Evolutionary conservation across 2,113 vertebrate species (phyloP), one percentile per base, ranked within the genome.

Genomic region (Sterrhoptilus dennistouni): DNA sequence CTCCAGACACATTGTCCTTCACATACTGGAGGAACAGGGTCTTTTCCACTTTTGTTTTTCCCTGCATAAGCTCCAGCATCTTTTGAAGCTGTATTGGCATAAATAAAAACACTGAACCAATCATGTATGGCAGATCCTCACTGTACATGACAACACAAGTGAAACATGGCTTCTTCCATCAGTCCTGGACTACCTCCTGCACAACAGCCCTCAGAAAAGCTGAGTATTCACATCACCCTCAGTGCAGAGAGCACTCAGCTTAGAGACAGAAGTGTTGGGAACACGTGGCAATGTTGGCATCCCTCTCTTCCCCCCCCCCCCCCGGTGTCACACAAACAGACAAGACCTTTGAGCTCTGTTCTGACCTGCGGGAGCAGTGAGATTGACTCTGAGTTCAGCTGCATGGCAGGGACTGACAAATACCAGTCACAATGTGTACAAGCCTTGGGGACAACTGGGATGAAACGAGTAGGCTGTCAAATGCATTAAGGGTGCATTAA

Each of bases 231-330:
- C 50, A 66, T 27, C 49, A 38, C 14, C 31, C 56, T 47, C 33
- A 23, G 68, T 2, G 42, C 49, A 44, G 53, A 56, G 72, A 45
- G 36, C 13, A 6, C 72, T 68, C 36, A 18, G n/a, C 42, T 44
- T 60, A 19, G 71, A 49, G 38, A 19, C 8, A 64, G 31, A 35
- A 60, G 49, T 0, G 4, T 0, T 18, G 31, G 36, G 31, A 56
- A 35, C 1, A 2, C 0, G 0, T 13, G 54, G 12, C 14, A 42
- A 5, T 0, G 25, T 1, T 44, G 74, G 65, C 53, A 85, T 25
- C 49, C 52, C 56, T 54, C 64, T 28, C 7, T 33, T 38, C 45
- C 56, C 36, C 15, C 29, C 44, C 15, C 29, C 44, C 52, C 11
- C 20, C 8, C 21, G 28, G 40, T 3, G 56, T n/a, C 65, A 76